These are phyloP conservation scores for Coremacera marginata DNA, from an alignment of 2,888 invertebrate genomes.

Conservation along the genomic window DNA sequence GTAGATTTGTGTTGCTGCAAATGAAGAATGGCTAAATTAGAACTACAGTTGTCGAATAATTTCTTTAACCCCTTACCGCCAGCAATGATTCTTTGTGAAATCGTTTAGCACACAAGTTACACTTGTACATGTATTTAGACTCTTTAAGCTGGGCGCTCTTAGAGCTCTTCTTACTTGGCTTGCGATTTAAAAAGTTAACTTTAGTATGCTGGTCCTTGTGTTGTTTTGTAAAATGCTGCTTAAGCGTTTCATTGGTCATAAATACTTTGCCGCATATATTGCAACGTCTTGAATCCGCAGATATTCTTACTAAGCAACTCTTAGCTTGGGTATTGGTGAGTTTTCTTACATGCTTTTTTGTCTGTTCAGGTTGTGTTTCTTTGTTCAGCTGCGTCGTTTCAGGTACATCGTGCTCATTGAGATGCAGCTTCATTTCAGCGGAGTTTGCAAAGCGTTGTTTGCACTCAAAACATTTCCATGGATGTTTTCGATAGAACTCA, in stretches of 20 bases:
- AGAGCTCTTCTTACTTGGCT: too few relatives aligned
- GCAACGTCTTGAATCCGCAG: slow-evolving; percentile 49
- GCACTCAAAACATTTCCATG: slow-evolving; percentile 77
- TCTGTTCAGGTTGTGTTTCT: not conserved
- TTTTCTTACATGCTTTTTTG: not conserved
- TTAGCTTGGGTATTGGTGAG: not conserved
- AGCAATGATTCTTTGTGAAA: slow-evolving; percentile 76
- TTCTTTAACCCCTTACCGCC: slow-evolving; percentile 61
- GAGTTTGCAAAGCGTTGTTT: slow-evolving; percentile 72
- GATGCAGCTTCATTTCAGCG: slow-evolving; percentile 74
- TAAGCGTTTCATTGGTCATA: slow-evolving; percentile 50
- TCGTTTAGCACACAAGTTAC: slow-evolving; percentile 76
- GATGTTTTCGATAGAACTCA: slow-evolving; percentile 62
- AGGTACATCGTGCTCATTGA: slow-evolving; percentile 70
- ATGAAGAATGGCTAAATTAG: slow-evolving; percentile 16
- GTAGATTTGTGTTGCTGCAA: slow-evolving; percentile 69
- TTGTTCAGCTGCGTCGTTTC: slow-evolving; percentile 39
- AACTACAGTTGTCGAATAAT: too few relatives aligned
- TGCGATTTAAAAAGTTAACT: too few relatives aligned
- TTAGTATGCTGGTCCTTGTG: slow-evolving; percentile 31
- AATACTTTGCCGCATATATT: slow-evolving; percentile 51
- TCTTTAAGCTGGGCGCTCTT: not conserved
- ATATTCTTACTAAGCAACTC: not conserved
- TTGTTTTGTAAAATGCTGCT: slow-evolving; percentile 48
- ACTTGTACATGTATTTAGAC: slow-evolving; percentile 70